Evolutionary conservation across 2,888 invertebrate species (phyloP), one percentile per base, ranked within the genome.

Genomic region (Megaustenia siamemsis): DNA sequence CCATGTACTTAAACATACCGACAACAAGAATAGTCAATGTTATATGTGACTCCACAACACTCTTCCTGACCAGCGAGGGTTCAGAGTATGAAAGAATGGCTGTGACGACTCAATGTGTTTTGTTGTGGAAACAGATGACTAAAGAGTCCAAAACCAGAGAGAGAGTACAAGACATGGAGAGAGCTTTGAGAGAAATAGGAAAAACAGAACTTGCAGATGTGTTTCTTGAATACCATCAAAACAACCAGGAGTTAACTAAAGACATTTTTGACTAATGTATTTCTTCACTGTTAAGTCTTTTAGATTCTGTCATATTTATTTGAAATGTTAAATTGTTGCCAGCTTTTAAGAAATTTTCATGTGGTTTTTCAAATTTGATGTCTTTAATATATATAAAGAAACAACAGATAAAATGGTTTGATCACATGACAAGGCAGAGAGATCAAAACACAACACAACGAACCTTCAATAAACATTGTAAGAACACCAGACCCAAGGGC

Each of bases 1-100:
- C 88, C 49, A 92, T 91, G 91, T 87, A 87, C 32, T 89, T 92
- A 3, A 90, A 90, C 86, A 87, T 91, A n/a, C 90, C 91, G 21
- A 90, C 87, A 80, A 90, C 90, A 49, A 86, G 89, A 12, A 90
- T 92, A n/a, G 88, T 92, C n/a, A 88, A 89, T 56, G 86, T 89
- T 49, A 86, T 89, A 56, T 88, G 87, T 60, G 86, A 86, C 21
- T 86, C 86, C 12, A 82, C 86, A 21, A 82, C 84, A 12, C 84
- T 83, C 28, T 86, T 87, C 28, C 89, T 90, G 63, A 63, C 76
- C 15, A 63, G 69, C 21, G 87, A 87, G 28, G 86, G 82, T 32
- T 75, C 79, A 10, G 83, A 83, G 32, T 49, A 38, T 0, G 66
- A 82, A n/a, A 71, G 80, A 43, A 28, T 77, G n/a, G 71, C 83